Conservation (phyloP, 2,797 vertebrate genomes). For the Chaunax sp. region DNA sequence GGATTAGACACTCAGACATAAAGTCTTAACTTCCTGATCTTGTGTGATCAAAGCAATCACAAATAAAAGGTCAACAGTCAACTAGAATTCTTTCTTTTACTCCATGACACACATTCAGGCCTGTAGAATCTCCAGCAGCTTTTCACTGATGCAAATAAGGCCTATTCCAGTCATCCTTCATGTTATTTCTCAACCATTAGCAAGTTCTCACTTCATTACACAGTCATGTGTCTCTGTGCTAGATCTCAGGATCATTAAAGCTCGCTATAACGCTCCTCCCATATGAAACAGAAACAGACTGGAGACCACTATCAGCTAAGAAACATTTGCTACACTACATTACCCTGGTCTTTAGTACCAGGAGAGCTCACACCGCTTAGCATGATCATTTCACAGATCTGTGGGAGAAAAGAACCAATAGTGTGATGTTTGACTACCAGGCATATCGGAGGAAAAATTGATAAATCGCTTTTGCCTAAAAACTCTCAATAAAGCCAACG, state of each 20-base stretch:
- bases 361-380: constrained; percentile 40
- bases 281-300: constrained; percentile 43
- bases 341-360: constrained; percentile 61
- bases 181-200: constrained; percentile 38
- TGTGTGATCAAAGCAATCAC: constrained; percentile 1
- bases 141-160: constrained; percentile 31
- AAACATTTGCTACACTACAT: constrained; percentile 66
- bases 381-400: constrained; percentile 49
- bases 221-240: constrained; percentile 40
- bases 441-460: constrained; percentile 41
- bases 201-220: constrained; percentile 48
- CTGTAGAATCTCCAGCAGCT: constrained; percentile 6
- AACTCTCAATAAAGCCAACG: constrained; percentile 39
- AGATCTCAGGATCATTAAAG: constrained; percentile 60
- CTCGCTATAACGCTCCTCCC: constrained; percentile 20
- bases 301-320: constrained; percentile 39
- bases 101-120: constrained; percentile 31
- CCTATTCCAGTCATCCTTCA: constrained; percentile 33
- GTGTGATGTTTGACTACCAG: constrained; percentile 54
- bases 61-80: constrained; percentile 38
- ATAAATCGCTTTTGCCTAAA: constrained; percentile 47
- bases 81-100: constrained; percentile 9
- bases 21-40: neutral
- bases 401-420: constrained; percentile 17
- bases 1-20: constrained; percentile 9